phyloP scores from a whole-genome alignment of 2,113 vertebrate genomes.

The Sterrhoptilus dennistouni region DNA sequence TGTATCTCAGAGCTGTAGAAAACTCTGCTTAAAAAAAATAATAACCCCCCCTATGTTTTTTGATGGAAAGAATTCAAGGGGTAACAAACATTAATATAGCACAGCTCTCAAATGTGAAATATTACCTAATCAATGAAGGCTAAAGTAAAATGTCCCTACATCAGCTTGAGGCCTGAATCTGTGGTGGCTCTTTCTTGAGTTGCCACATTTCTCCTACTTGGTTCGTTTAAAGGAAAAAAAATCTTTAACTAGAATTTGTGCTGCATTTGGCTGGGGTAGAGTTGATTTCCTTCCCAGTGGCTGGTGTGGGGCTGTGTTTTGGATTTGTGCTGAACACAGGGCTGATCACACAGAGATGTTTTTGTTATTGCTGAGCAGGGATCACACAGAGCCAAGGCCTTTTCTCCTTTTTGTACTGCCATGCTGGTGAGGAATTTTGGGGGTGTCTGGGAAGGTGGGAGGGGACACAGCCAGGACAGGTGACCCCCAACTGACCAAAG shows the following conservation, averaged over 20 bases:
- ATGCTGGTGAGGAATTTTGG: accelerated
- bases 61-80: not conserved
- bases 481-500: not conserved
- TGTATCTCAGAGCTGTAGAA: not conserved
- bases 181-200: not conserved
- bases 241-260: not conserved
- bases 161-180: not conserved
- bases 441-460: no score
- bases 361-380: not conserved
- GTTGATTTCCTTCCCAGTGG: not conserved
- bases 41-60: accelerated
- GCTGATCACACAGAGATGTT: not conserved
- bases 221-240: not conserved
- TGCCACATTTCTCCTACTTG: not conserved
- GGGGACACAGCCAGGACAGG: accelerated
- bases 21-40: not conserved
- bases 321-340: not conserved
- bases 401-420: accelerated
- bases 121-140: not conserved
- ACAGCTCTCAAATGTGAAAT: not conserved
- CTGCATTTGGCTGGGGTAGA: not conserved
- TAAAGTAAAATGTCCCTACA: not conserved
- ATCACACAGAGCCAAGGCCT: not conserved
- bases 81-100: not conserved
- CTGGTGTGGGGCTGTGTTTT: accelerated